These are phyloP conservation scores for Chaitophorus viminalis DNA, from an alignment of 2,888 invertebrate species.

Conservation along the genomic window DNA sequence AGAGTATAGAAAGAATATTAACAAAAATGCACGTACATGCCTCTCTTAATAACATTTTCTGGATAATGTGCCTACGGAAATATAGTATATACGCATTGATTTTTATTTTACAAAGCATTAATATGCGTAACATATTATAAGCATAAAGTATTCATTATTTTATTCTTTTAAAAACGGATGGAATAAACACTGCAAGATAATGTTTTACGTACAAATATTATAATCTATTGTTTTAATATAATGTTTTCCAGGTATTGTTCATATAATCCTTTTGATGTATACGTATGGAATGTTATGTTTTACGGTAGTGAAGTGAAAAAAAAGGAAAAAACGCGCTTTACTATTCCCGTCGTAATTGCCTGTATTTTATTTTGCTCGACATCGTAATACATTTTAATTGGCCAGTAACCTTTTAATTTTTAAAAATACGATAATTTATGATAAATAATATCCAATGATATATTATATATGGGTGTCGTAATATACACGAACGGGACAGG, in stretches of 20 bases:
- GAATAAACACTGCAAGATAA: background rate
- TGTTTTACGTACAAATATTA: background rate
- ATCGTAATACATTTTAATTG: conserved; percentile 11
- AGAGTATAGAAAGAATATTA: no score
- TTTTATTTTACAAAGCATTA: no score
- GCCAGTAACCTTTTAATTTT: background rate
- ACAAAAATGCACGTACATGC: no score
- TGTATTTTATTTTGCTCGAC: background rate
- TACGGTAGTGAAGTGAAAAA: background rate
- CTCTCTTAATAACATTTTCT: no score
- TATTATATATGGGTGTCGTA: background rate
- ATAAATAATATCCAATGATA: conserved; percentile 25
- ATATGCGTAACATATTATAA: no score
- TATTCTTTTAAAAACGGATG: background rate
- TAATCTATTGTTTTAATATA: no score
- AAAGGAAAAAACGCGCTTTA: background rate
- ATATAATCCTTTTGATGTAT: no score
- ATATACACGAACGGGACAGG: background rate
- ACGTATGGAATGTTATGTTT: no score
- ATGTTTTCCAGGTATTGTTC: no score
- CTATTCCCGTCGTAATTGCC: background rate
- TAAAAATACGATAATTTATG: background rate
- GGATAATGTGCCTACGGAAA: no score
- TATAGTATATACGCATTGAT: no score
- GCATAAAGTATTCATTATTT: no score